Evolutionary conservation across 1,140 invertebrate genomes (phyloP), one percentile per base, ranked within the genome.

Genomic region (Scaptomyza graminum): DNA sequence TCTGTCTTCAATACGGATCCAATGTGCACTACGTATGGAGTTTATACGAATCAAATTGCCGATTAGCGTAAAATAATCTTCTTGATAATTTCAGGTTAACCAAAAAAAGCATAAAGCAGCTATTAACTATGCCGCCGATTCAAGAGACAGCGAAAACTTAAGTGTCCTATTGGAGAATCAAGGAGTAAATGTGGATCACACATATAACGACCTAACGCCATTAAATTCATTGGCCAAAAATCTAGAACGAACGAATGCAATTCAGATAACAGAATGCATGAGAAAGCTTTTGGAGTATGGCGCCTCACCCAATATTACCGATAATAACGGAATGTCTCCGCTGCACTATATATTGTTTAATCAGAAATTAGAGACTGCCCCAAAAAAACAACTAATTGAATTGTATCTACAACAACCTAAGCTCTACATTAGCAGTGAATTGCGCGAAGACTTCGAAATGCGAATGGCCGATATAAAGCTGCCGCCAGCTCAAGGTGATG

Each of bases 101-200:
- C 0, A 13, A 8, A 52, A 1, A 9, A n/a, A n/a, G 1, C 25
- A 34, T 1, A 68, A 68, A 16, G 56, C 56, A 2, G 94, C 95
- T 0, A 92, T 96, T 52, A 95, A 96, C 91, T 94, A 94, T 64
- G 94, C 94, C 0, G 92, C 93, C 0, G 93, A 95, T 77, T 92
- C 90, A 9, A 92, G 93, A 22, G 92, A 95, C 74, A 78, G 90
- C 6, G 88, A 93, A 4, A 93, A 93, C 11, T 60, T 96, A 81
- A 18, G 67, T 85, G 68, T 85, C 2, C 79, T 96, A 5, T 65
- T 96, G 5, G 84, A 93, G 9, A 82, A 93, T 46, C 90, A 91
- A 11, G 91, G 92, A 66, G 92, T 94, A 37, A 87, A 94, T 31
- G 79, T 93, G 1, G 92, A 93, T 66, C 83, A 92, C 15, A 92